Conservation (phyloP, 2,888 invertebrate genomes). For the Tridacna gigas region DNA sequence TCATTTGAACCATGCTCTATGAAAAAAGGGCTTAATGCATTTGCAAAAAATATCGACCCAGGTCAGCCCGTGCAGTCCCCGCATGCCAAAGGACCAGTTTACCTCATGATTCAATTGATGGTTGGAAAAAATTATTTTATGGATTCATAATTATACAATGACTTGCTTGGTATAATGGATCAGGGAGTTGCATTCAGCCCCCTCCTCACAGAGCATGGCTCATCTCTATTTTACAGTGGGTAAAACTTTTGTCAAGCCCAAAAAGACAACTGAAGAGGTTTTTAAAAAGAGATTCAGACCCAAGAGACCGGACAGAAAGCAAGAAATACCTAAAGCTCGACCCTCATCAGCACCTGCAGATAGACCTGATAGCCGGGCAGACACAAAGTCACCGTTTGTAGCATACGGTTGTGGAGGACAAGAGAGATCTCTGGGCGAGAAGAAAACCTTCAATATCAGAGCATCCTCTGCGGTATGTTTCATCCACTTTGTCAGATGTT, state of each 20-base stretch:
- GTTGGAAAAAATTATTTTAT: too few species aligned
- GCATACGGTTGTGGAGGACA: conserved; percentile 67
- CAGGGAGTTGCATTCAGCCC: too few species aligned
- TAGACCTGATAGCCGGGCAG: conserved; percentile 39
- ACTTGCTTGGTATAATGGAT: too few species aligned
- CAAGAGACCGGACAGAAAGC: conserved; percentile 61
- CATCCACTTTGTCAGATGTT: not conserved
- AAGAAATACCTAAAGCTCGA: conserved; percentile 50
- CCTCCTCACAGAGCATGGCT: not conserved
- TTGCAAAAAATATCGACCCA: too few species aligned
- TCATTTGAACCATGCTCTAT: too few species aligned
- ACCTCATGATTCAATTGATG: too few species aligned
- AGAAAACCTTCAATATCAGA: conserved; percentile 72
- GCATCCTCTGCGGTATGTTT: conserved; percentile 72
- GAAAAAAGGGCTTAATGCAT: too few species aligned
- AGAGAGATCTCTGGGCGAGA: conserved; percentile 50
- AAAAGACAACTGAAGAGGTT: conserved; percentile 57
- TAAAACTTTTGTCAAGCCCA: conserved; percentile 62
- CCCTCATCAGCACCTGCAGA: conserved; percentile 55
- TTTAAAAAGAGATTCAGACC: conserved; percentile 62
- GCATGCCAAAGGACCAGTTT: too few species aligned
- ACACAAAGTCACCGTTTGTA: conserved; percentile 64
- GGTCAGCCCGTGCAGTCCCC: too few species aligned
- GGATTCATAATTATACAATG: too few species aligned
- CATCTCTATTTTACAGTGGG: conserved; percentile 48